Percentiles rank a stretch among this genome's conserved stretches.
These are phyloP conservation scores for Acromyrmex echinatior DNA, from an alignment of 1,140 invertebrate genomes.

Conservation along the genomic window DNA sequence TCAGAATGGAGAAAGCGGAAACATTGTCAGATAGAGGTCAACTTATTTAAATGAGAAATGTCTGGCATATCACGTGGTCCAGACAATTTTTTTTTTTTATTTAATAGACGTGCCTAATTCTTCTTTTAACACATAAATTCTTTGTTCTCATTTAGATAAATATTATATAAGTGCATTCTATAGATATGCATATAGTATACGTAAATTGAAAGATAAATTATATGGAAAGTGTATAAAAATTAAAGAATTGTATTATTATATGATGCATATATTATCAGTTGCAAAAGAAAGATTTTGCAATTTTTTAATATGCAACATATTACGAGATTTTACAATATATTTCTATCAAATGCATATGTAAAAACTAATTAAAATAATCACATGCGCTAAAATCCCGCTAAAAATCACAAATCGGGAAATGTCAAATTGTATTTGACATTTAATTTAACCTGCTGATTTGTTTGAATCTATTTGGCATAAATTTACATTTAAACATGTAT, in stretches of 20 bases:
- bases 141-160: background rate
- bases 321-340: background rate
- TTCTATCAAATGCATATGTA: background rate
- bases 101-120: constrained; percentile 61
- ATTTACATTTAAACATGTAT: no score
- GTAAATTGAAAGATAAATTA: background rate
- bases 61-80: constrained; percentile 52
- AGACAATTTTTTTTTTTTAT: constrained; percentile 76
- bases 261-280: background rate
- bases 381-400: constrained; percentile 60
- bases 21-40: constrained; percentile 74
- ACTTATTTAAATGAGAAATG: constrained; percentile 79
- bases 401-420: constrained; percentile 54
- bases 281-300: background rate
- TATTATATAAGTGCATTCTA: background rate
- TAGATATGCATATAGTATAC: background rate
- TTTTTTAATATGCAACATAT: background rate
- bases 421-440: background rate
- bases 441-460: background rate
- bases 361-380: constrained; percentile 55
- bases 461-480: no score
- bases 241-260: background rate
- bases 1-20: constrained; percentile 79
- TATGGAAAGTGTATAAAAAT: background rate
- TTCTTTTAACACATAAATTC: constrained; percentile 4